Base-by-base conservation (phyloP, 2,113 vertebrate genomes). In the Anser brachyrhynchus region DNA sequence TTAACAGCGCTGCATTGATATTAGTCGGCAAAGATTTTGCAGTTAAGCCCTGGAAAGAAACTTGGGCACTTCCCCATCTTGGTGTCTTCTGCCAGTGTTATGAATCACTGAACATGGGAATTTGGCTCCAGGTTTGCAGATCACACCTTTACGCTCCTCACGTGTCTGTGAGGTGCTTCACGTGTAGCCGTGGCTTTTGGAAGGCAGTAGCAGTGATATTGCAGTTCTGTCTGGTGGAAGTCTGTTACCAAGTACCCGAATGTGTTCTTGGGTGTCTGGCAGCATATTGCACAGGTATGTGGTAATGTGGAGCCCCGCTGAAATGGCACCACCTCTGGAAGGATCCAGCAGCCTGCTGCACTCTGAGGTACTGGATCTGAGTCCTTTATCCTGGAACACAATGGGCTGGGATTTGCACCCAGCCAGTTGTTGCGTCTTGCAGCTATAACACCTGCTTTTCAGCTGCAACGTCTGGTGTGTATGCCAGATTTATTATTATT, bases 91-190 rank as follows among this genome's bases (percentile, higher is more conserved):
- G 18, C 35, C 54, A 26, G 39, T 9, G 4, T 8, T 8, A 1
- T 2, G 44, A 75, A 17, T 55, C 62, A n/a, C 31, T 8, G 41
- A 4, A 41, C 1, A 3, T 1, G 9, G 20, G 25, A 39, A 49
- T 23, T 21, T 20, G 13, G 1, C 33, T 78, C 12, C 33, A 58
- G 46, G 6, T 69, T 74, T 87, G 58, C 39, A 41, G 57, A 6
- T 3, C 11, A 35, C 25, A 31, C 18, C 4, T 44, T 67, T 28
- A 13, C 17, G 2, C 21, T 26, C 26, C 25, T 21, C 61, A 26
- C 10, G 6, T n/a, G 37, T 2, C 20, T 4, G 23, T 0, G 1
- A n/a, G 41, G 11, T 15, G 19, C 25, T 59, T 26, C 65, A 49
- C 43, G 10, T 35, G 57, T 5, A 11, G 10, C 2, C 5, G 29